Base-by-base conservation (phyloP, 2,113 vertebrate genomes). In the Apeltes quadracus region DNA sequence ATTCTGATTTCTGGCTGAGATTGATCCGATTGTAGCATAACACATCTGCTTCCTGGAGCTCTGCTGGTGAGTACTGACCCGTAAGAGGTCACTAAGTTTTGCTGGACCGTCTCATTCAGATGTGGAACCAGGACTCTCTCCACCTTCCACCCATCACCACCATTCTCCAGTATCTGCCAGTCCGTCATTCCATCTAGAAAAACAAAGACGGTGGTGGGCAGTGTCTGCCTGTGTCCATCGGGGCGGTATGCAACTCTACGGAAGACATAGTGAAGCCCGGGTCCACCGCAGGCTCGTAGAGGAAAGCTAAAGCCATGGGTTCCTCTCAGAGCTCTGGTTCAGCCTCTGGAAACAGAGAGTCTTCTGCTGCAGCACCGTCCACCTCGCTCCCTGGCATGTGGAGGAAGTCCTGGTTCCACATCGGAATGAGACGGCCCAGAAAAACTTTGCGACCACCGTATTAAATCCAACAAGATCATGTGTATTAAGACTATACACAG, bases 81-180 rank as follows among this genome's bases (percentile, higher is more conserved):
- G 22, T 80, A 94, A 43, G 93, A 93, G 2, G 93, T 94, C 55
- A 92, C 91, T 90, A 93, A 94, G 78, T 75, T 90, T 38, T 85
- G 88, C 69, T 68, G 16, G 41, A 89, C 64, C 1, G 8, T 51
- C 9, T 68, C 70, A 62, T 92, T 78, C 32, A 90, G 92, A 69
- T 89, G 90, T 22, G 71, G 50, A 20, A 0, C 3, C 46, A 41
- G 43, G 5, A 79, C 0, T 0, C 0, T 2, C 1, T 90, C 91
- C n/a, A 89, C 1, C 7, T 7, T 43, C 93, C 93, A 94, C 0
- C 1, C 2, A 61, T 94, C 25, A 1, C 92, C 93, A 12, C 88
- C 91, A 29, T 91, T 92, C 14, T 74, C 13, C 22, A 82, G 0
- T 7, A 93, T 82, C 0, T 23, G 1, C 93, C 93, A 94, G 34